These are phyloP conservation scores for Pseudochaenichthys georgianus DNA, from an alignment of 2,797 vertebrate species.

Conservation along the genomic window DNA sequence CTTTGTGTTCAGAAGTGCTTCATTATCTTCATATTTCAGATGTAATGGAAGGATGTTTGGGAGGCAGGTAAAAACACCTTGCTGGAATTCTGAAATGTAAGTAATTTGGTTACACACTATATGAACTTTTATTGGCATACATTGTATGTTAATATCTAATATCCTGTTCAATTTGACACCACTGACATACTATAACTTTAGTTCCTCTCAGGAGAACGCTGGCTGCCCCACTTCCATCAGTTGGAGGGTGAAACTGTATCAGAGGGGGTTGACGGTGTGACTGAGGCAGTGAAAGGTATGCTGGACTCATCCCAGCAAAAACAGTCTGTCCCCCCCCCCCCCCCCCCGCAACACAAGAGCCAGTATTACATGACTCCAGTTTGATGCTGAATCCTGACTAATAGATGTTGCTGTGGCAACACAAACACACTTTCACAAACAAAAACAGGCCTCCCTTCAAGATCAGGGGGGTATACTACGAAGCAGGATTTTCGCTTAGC, in stretches of 20 bases:
- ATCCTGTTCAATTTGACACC: neutral
- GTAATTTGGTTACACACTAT: neutral
- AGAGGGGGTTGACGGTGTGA: conserved; percentile 27
- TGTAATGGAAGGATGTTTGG: neutral
- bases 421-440: neutral
- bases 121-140: neutral
- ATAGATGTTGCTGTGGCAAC: conserved; percentile 23
- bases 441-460: neutral
- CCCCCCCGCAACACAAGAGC: conserved; percentile 19
- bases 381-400: conserved; percentile 5
- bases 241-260: conserved; percentile 46
- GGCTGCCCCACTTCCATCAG: neutral
- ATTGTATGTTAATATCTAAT: neutral
- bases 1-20: neutral
- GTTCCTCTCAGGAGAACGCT: neutral
- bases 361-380: conserved; percentile 4
- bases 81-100: neutral
- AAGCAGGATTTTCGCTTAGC: too few relatives aligned
- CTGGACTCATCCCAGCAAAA: conserved; percentile 53
- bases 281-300: conserved; percentile 37
- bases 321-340: conserved; percentile 28
- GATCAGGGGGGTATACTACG: neutral
- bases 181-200: neutral
- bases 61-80: neutral
- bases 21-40: neutral